Base-by-base conservation (phyloP, 2,113 vertebrate genomes). In the Tragelaphus buxtoni region DNA sequence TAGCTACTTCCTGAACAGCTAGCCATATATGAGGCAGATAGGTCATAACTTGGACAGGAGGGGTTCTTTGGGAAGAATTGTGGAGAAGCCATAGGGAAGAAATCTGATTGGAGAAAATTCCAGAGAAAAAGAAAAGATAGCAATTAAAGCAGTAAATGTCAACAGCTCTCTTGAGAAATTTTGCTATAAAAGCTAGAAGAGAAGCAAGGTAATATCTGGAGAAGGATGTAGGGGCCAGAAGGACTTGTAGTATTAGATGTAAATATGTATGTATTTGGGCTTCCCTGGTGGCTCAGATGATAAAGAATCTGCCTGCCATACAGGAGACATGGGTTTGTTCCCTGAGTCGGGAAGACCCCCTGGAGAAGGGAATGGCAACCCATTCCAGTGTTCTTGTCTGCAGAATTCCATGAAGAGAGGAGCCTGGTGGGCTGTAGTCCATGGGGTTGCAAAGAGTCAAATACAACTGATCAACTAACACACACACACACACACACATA, bases 261-360 rank as follows among this genome's bases (percentile, higher is more conserved):
- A 72, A 58, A 42, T 26, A 39, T 18, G 20, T 45, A 65, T 55
- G 17, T 32, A 81, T 42, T 74, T 26, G 39, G 39, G 69, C 69
- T 74, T 74, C 69, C 69, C 39, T 74, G 39, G 39, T 42, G 69
- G 22, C 39, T 74, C 39, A 74, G 22, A 42, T 42, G 22, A 5
- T 74, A 74, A 74, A 74, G 39, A 74, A 74, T 74, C 69, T 74
- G 39, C 5, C 20, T 74, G 11, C 22, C 42, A 3, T 14, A 7
- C 22, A 26, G 69, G 11, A 39, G 39, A 74, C 0, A 1, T 0
- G 0, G 69, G 3, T 26, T 74, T 42, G 20, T 22, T 74, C 22
- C 69, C 39, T 74, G 69, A 22, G 69, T 74, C 5, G 3, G 69
- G 22, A 74, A 24, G 11, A 42, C 42, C 39, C 22, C 69, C 6